Evolutionary conservation across 2,113 vertebrate species (phyloP).

Genomic region (Passerina amoena): DNA sequence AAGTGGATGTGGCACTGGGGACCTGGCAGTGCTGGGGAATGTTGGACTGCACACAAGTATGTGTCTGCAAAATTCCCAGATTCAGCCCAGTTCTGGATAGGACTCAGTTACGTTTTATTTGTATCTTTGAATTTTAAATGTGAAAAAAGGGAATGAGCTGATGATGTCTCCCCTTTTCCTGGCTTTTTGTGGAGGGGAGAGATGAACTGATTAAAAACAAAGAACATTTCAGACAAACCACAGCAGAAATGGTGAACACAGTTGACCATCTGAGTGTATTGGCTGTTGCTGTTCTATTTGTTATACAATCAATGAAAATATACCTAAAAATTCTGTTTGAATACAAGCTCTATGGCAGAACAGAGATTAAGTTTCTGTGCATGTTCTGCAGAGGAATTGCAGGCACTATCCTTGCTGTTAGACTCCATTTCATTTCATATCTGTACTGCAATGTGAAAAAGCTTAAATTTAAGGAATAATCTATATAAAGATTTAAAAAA

Average conservation of each 20-base stretch:
- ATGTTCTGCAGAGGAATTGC: neutral
- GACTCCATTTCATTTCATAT: neutral
- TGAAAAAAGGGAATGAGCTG: neutral
- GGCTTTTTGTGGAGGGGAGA: neutral
- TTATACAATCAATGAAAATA: neutral
- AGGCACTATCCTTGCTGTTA: neutral
- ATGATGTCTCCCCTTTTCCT: neutral
- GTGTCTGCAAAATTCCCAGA: neutral
- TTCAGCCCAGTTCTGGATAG: neutral
- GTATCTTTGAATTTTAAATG: neutral
- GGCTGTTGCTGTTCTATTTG: neutral
- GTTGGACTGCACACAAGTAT: neutral
- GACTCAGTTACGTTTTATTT: neutral
- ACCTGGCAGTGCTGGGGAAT: neutral
- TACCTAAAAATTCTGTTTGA: neutral
- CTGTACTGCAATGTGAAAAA: neutral
- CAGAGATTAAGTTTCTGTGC: neutral
- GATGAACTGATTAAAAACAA: neutral
- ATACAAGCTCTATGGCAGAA: neutral
- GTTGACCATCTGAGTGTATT: neutral
- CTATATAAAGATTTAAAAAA: rapidly evolving
- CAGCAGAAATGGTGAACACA: neutral
- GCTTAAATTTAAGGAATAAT: neutral
- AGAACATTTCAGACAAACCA: neutral
- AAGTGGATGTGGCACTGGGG: neutral